Base-by-base conservation (phyloP, 2,797 vertebrate genomes). In the Leontocebus nigricollis region DNA sequence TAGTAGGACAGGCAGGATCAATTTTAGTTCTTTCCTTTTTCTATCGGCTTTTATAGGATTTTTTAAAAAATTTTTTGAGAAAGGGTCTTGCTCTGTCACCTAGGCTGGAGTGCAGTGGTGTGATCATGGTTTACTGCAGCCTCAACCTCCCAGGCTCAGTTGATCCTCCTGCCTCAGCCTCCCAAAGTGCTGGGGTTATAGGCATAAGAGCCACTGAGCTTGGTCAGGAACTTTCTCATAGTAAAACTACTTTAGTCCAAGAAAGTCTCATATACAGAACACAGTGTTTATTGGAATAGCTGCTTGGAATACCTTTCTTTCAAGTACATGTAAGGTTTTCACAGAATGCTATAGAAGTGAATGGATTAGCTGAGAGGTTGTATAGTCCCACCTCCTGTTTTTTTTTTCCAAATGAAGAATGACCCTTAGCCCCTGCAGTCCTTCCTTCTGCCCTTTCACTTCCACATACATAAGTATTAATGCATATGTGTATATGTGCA, bases 291-390 rank as follows among this genome's bases (percentile, higher is more conserved):
- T 55, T 95, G 75, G 57, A 59, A 59, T 44, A 59, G 30, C 44
- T 87, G 94, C 33, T 39, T 90, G 67, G 36, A 87, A 87, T 77
- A 83, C 4, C 41, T 95, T 88, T 75, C 67, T 89, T 92, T 88
- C 26, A 89, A 50, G 20, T 77, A n/a, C 33, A 50, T 10, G 14
- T 39, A 0, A 14, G n/a, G 24, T 87, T 87, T 83, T 48, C 48
- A 46, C 39, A 33, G 55, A 67, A 73, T 91, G 11, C 24, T 52
- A 3, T 19, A 55, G 55, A 79, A 61, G 64, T 67, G 64, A 64
- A 36, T 41, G 36, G 50, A 33, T 82, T 93, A 50, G 57, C 64
- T 27, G 50, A 84, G 50, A 84, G 46, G 82, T 55, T 50, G 39
- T 46, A 20, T 36, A 26, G 41, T 88, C 75, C 52, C 33, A 55